Percentiles rank a stretch among this genome's conserved stretches.
phyloP scores from a whole-genome alignment of 2,113 vertebrate species.

The Daboia siamensis region DNA sequence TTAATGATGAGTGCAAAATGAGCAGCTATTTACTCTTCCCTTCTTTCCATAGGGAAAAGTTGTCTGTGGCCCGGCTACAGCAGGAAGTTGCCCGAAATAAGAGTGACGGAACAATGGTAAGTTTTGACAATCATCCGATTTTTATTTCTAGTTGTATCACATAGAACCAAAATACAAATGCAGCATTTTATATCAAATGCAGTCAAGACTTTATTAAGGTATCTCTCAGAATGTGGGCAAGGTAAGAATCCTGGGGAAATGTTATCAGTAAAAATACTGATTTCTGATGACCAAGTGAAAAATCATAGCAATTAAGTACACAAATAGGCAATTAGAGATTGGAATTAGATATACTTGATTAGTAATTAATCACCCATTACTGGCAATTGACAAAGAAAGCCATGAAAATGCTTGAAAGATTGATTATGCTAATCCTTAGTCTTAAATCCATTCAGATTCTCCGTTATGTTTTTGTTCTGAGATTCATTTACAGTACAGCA shows the following conservation, averaged over 20 bases:
- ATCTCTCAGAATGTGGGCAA: neutral
- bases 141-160: neutral
- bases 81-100: slow-evolving; percentile 83
- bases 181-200: neutral
- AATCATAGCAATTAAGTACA: neutral
- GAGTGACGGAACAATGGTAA: slow-evolving; percentile 90
- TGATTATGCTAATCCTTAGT: slow-evolving; percentile 34
- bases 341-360: slow-evolving; percentile 25
- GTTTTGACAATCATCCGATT: slow-evolving; percentile 22
- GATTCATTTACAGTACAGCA: slow-evolving; percentile 16
- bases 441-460: neutral
- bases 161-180: slow-evolving; percentile 24
- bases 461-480: slow-evolving; percentile 28
- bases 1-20: neutral
- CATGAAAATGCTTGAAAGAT: slow-evolving; percentile 19
- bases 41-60: slow-evolving; percentile 80
- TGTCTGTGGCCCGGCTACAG: slow-evolving; percentile 89
- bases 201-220: slow-evolving; percentile 23
- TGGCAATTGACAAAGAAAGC: slow-evolving; percentile 30
- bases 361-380: slow-evolving; percentile 16
- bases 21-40: slow-evolving; percentile 44
- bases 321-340: slow-evolving; percentile 27
- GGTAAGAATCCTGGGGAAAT: neutral
- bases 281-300: neutral
- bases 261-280: neutral